These are phyloP conservation scores for Coccyzus lansbergi DNA, from an alignment of 2,797 vertebrate species.

Conservation along the genomic window DNA sequence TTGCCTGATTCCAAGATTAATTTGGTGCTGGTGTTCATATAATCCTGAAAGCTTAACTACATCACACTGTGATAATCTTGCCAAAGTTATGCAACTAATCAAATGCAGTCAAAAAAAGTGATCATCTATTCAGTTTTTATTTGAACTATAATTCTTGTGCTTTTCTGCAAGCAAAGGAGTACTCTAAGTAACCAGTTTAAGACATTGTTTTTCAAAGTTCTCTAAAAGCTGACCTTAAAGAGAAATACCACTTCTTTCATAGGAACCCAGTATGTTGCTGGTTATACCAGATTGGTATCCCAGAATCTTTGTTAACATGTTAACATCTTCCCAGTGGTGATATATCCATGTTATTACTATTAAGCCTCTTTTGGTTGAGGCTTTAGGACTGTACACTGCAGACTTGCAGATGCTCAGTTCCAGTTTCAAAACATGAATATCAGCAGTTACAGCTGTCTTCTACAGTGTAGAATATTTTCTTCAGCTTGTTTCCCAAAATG, in stretches of 20 bases:
- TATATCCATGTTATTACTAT: slow-evolving; percentile 58
- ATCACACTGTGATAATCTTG: slow-evolving; percentile 67
- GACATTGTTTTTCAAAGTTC: slow-evolving; percentile 64
- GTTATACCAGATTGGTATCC: slow-evolving; percentile 49
- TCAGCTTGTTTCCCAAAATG: slow-evolving; percentile 76
- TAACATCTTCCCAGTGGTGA: slow-evolving; percentile 47
- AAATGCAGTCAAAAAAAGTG: slow-evolving; percentile 60
- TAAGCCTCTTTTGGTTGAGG: slow-evolving; percentile 69
- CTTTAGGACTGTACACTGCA: slow-evolving; percentile 53
- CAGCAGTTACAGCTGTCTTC: slow-evolving; percentile 75
- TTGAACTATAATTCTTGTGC: slow-evolving; percentile 34
- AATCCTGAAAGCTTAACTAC: slow-evolving; percentile 59
- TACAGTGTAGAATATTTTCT: slow-evolving; percentile 80
- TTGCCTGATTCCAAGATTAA: slow-evolving; percentile 42
- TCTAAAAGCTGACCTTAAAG: slow-evolving; percentile 52
- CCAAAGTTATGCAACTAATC: slow-evolving; percentile 76
- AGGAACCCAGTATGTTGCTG: slow-evolving; percentile 13
- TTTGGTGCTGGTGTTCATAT: slow-evolving; percentile 66
- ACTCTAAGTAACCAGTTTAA: slow-evolving; percentile 64
- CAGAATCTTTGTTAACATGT: slow-evolving; percentile 25
- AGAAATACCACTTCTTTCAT: slow-evolving; percentile 38
- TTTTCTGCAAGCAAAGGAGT: slow-evolving; percentile 53
- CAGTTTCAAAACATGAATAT: slow-evolving; percentile 63
- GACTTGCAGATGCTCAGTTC: slow-evolving; percentile 38
- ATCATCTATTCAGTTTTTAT: slow-evolving; percentile 66